Evolutionary conservation across 2,113 vertebrate genomes (phyloP).

Genomic region (Apaloderma vittatum): DNA sequence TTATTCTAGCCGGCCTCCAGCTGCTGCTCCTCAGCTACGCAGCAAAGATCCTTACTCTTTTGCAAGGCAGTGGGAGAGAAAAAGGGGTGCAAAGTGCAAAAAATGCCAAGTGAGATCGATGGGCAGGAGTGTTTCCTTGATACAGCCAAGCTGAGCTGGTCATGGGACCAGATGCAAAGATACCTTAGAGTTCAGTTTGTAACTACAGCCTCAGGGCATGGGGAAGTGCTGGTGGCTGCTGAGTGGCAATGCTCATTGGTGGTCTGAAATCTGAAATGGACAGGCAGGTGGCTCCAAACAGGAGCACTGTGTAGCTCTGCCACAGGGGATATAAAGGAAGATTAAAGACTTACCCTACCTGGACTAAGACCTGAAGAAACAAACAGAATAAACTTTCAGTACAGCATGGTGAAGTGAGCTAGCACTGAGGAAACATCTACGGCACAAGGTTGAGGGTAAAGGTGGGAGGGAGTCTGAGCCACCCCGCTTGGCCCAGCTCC

Average conservation of each 20-base stretch:
- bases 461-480: neutral
- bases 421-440: neutral
- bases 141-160: rapidly evolving
- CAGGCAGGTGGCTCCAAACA: neutral
- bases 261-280: neutral
- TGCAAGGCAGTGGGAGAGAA: neutral
- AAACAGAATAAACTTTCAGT: neutral
- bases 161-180: neutral
- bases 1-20: neutral
- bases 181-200: neutral
- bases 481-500: neutral
- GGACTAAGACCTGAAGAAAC: neutral
- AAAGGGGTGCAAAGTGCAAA: neutral
- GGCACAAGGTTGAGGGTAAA: neutral
- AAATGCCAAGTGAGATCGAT: rapidly evolving
- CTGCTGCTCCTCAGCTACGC: neutral
- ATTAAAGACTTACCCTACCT: neutral
- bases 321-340: neutral
- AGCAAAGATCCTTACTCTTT: neutral
- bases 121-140: rapidly evolving
- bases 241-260: rapidly evolving
- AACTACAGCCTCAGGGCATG: rapidly evolving
- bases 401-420: neutral
- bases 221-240: neutral
- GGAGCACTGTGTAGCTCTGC: neutral